Conservation (phyloP, 2,797 vertebrate species). For the Poeciliopsis turneri region DNA sequence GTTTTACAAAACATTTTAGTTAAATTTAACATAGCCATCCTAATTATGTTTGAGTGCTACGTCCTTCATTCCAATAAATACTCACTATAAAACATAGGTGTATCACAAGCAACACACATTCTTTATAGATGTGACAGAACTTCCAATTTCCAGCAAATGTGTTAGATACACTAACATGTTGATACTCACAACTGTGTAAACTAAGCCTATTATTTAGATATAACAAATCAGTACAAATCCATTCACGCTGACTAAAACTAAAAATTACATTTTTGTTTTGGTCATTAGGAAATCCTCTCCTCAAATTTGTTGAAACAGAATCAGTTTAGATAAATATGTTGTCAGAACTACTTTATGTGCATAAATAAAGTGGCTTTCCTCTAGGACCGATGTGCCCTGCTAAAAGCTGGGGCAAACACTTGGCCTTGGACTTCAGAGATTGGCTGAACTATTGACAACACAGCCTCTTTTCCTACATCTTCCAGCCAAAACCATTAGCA, state of each 20-base stretch:
- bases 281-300: background rate
- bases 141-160: background rate
- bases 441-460: conserved; percentile 51
- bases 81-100: background rate
- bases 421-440: conserved; percentile 48
- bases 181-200: background rate
- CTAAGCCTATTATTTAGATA: background rate
- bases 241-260: background rate
- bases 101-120: background rate
- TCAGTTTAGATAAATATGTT: conserved; percentile 46
- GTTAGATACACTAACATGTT: background rate
- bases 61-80: background rate
- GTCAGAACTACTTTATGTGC: conserved; percentile 32
- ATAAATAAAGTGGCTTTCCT: conserved; percentile 22
- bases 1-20: background rate
- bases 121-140: background rate
- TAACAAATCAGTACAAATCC: background rate
- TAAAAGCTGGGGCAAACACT: conserved; percentile 49
- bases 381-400: conserved; percentile 27
- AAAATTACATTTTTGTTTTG: background rate
- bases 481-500: conserved; percentile 56
- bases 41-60: background rate
- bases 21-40: background rate
- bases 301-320: conserved; percentile 10
- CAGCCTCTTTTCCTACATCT: conserved; percentile 18